Base-by-base conservation (phyloP, 2,888 invertebrate genomes). In the Epinotia bilunana region DNA sequence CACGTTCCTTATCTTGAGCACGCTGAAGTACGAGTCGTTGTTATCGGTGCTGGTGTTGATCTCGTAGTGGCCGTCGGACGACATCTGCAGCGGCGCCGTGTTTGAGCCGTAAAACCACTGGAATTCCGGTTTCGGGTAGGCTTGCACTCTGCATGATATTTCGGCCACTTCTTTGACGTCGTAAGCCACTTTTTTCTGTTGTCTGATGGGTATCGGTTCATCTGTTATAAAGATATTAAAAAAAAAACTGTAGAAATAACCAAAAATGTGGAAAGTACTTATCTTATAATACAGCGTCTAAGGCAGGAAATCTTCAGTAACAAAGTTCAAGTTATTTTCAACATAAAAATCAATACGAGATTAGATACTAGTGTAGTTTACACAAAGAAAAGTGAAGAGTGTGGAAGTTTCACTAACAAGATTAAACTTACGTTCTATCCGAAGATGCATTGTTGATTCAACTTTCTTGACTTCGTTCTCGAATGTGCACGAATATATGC, bases 41-140 rank as follows among this genome's bases (percentile, higher is more conserved):
- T 97, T 96, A 81, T 98, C 97, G 53, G 95, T 96, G 20, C 96
- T 96, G 2, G 97, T 97, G 81, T 96, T 97, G 62, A 98, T 97
- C 84, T 97, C 97, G 88, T 98, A 98, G 84, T 98, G 97, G 0
- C 97, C 97, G 83, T 97, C 97, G 3, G 97, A 97, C 0, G 97
- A 97, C 87, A 97, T 96, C 78, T 96, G 96, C 60, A 98, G 88
- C 0, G 97, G 96, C 0, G 97, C 96, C 0, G 95, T 94, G 87
- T 97, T 97, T 7, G 96, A 96, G 53, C 96, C 97, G 83, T 96
- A 98, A 84, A 96, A 97, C 98, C 98, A 99, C 83, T 98, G 98
- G 90, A 98, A 98, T 86, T 98, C 98, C 0, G 98, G 98, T 83
- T 97, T 97, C 0, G 98, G 98, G 89, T 98, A 98, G 0, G 98